Percentiles rank a stretch among this genome's conserved stretches.
Conservation (phyloP, 2,888 invertebrate species). For the Sinohyriopsis cumingii region DNA sequence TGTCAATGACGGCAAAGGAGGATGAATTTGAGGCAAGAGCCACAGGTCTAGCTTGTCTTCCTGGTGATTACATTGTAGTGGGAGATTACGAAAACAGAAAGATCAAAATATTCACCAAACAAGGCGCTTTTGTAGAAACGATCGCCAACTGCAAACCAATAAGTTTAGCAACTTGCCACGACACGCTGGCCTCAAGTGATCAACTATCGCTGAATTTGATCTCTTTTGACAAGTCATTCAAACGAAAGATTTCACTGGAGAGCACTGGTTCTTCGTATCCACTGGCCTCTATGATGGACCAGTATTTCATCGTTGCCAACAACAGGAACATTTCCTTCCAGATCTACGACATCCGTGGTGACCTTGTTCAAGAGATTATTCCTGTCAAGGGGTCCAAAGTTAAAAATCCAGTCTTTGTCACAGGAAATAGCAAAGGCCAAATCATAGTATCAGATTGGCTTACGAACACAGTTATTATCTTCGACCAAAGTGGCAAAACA, state of each 20-base stretch:
- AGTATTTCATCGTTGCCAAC: constrained; percentile 34
- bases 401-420: constrained; percentile 31
- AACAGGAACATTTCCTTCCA: constrained; percentile 28
- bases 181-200: constrained; percentile 32
- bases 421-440: constrained; percentile 37
- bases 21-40: constrained; percentile 38
- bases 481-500: constrained; percentile 29
- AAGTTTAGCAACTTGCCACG: constrained; percentile 33
- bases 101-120: constrained; percentile 32
- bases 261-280: constrained; percentile 37
- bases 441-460: constrained; percentile 44
- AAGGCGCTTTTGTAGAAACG: constrained; percentile 33
- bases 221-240: constrained; percentile 30
- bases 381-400: constrained; percentile 28
- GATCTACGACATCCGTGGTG: constrained; percentile 34
- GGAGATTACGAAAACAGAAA: constrained; percentile 41
- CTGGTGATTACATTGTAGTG: constrained; percentile 29
- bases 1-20: constrained; percentile 28
- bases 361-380: constrained; percentile 21
- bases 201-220: constrained; percentile 34
- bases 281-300: constrained; percentile 23
- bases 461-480: constrained; percentile 34
- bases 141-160: constrained; percentile 27
- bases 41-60: constrained; percentile 31
- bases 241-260: constrained; percentile 37